Percentiles rank a stretch among this genome's conserved stretches.
Conservation (phyloP, 1,140 invertebrate species). For the Lasioglossum baleicum region DNA sequence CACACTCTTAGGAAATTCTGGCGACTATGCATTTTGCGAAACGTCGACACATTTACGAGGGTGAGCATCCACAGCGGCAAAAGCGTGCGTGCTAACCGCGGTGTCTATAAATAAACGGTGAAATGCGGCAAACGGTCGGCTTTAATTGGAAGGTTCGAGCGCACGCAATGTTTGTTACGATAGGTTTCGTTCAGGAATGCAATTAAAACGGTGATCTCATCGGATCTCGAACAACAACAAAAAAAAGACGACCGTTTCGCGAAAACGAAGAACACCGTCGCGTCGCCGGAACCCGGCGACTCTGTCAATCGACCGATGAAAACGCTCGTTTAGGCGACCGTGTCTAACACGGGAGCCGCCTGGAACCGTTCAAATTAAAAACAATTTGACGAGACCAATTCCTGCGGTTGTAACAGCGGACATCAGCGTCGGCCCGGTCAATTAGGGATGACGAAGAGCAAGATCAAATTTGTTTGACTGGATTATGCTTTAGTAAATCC, state of each 20-base stretch:
- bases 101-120: conserved; percentile 66
- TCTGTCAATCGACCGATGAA: conserved; percentile 23
- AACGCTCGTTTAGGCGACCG: not conserved
- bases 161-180: conserved; percentile 70
- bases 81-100: conserved; percentile 60
- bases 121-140: conserved; percentile 68
- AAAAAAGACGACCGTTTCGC: not conserved
- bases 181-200: conserved; percentile 65
- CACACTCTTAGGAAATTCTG: conserved; percentile 63
- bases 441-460: not conserved
- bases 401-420: not conserved
- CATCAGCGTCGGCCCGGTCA: not conserved
- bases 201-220: conserved; percentile 68
- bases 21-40: conserved; percentile 65
- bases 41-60: conserved; percentile 66
- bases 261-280: not conserved
- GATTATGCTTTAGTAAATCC: not conserved
- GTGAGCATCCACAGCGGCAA: conserved; percentile 61
- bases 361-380: not conserved
- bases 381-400: not conserved
- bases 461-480: not conserved
- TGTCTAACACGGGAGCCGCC: too few relatives aligned
- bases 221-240: conserved; percentile 38
- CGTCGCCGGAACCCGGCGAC: not conserved
- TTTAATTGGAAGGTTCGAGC: conserved; percentile 70